A percentile compares a stretch with the other conserved stretches of the same genome.
These are phyloP conservation scores for Athalia rosae DNA, from an alignment of 2,888 invertebrate genomes.

Conservation along the genomic window DNA sequence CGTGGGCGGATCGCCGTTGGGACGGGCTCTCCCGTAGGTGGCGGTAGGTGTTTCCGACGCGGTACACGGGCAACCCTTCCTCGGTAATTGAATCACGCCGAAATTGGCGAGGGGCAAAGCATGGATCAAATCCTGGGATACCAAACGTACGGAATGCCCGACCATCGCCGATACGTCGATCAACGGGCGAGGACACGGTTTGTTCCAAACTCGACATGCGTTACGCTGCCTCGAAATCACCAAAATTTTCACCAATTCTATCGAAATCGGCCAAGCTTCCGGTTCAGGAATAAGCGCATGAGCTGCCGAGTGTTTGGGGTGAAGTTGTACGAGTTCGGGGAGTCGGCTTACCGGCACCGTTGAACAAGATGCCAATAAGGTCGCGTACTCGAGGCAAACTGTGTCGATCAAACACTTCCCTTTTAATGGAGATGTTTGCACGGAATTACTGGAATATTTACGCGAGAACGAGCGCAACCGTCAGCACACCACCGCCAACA, in stretches of 20 bases:
- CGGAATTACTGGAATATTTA: slow-evolving; percentile 10
- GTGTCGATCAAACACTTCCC: slow-evolving; percentile 41
- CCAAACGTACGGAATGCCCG: slow-evolving; percentile 2
- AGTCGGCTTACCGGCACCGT: background rate
- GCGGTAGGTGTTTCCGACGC: slow-evolving; percentile 34
- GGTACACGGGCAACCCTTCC: slow-evolving; percentile 52
- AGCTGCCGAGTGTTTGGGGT: background rate
- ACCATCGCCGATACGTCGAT: background rate
- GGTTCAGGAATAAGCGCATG: background rate
- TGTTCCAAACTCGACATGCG: no score
- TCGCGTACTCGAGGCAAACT: slow-evolving; percentile 37
- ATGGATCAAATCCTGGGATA: slow-evolving; percentile 58
- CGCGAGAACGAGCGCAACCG: slow-evolving; percentile 10
- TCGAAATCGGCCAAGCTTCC: background rate
- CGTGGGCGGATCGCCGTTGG: slow-evolving; percentile 1
- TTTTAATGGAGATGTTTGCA: slow-evolving; percentile 42
- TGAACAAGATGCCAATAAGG: slow-evolving; percentile 26
- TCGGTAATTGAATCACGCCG: slow-evolving; percentile 62
- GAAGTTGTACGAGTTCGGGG: background rate
- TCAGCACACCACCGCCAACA: background rate
- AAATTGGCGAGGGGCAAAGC: slow-evolving; percentile 59
- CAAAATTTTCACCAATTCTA: background rate
- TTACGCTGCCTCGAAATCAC: no score
- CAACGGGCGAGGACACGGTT: no score
- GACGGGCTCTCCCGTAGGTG: slow-evolving; percentile 15